Conservation (phyloP, 2,888 invertebrate species). For the Drosophila greeni region DNA sequence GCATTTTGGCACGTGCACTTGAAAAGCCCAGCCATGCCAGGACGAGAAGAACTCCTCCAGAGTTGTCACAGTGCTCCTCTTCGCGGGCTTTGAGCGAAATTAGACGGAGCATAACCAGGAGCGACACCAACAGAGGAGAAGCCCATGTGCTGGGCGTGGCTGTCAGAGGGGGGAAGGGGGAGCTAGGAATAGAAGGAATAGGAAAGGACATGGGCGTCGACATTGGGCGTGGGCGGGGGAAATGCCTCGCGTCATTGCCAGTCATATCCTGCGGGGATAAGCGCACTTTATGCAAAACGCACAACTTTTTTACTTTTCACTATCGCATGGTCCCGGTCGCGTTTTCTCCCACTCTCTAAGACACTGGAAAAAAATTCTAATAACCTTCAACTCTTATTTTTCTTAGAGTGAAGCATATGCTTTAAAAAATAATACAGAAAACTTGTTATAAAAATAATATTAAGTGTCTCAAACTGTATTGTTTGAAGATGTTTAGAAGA, state of each 20-base stretch:
- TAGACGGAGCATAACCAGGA: constrained; percentile 58
- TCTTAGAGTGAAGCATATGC: too few species aligned
- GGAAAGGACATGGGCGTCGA: not conserved
- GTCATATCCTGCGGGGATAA: constrained; percentile 70
- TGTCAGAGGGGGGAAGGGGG: too few species aligned
- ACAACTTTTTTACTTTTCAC: constrained; percentile 56
- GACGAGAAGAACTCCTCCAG: constrained; percentile 20
- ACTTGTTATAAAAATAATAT: not conserved
- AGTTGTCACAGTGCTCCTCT: constrained; percentile 29
- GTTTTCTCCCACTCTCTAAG: constrained; percentile 1
- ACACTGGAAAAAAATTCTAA: not conserved
- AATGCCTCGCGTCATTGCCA: constrained; percentile 62
- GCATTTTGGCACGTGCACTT: constrained; percentile 71
- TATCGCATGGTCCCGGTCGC: constrained; percentile 6
- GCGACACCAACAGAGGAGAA: constrained; percentile 37
- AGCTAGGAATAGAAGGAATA: too few species aligned
- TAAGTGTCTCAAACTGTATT: too few species aligned
- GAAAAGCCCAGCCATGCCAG: constrained; percentile 49
- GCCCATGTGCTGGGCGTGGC: constrained; percentile 1
- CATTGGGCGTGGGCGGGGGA: constrained; percentile 5
- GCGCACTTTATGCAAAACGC: constrained; percentile 72
- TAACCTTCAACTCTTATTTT: too few species aligned
- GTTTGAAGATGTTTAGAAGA: too few species aligned
- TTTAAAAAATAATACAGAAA: not conserved
- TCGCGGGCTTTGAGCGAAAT: constrained; percentile 59